phyloP scores from a whole-genome alignment of 1,140 invertebrate genomes.

The Anadara kagoshimensis region DNA sequence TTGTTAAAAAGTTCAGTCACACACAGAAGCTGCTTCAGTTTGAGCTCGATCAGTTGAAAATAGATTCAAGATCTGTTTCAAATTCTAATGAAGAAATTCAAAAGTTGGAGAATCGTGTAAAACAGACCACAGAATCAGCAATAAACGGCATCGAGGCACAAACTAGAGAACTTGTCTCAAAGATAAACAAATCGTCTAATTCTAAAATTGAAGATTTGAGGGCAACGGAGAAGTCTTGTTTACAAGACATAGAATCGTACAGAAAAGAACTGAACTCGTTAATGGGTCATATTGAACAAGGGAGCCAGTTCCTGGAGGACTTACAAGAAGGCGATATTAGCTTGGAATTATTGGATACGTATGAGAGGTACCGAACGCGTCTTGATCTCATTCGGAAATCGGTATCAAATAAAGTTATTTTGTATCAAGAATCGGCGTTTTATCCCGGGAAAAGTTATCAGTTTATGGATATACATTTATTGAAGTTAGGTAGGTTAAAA shows the following conservation, averaged over 20 bases:
- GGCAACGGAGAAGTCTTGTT: slow-evolving; percentile 26
- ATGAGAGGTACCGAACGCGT: slow-evolving; percentile 45
- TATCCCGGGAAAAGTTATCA: slow-evolving; percentile 11
- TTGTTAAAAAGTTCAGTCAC: slow-evolving; percentile 54
- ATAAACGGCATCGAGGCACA: slow-evolving; percentile 44
- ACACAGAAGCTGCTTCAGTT: slow-evolving; percentile 51
- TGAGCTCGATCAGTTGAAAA: slow-evolving; percentile 51
- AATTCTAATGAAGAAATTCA: slow-evolving; percentile 42
- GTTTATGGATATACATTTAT: slow-evolving; percentile 2
- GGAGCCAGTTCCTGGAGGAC: slow-evolving; percentile 55
- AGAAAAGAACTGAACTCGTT: slow-evolving; percentile 46
- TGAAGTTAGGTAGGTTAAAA: not conserved
- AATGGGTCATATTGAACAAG: slow-evolving; percentile 48
- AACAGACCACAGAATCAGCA: slow-evolving; percentile 32
- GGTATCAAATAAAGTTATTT: slow-evolving; percentile 13
- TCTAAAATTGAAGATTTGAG: slow-evolving; percentile 43
- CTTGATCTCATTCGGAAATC: slow-evolving; percentile 22
- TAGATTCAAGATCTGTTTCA: slow-evolving; percentile 39
- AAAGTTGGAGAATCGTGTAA: slow-evolving; percentile 34
- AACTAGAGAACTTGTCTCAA: slow-evolving; percentile 36
- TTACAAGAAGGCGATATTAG: slow-evolving; percentile 64
- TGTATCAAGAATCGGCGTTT: slow-evolving; percentile 2
- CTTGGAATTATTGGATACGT: slow-evolving; percentile 57
- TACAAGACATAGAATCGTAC: slow-evolving; percentile 47
- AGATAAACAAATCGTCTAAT: slow-evolving; percentile 46